Evolutionary conservation across 2,113 vertebrate genomes (phyloP).

Genomic region (Malurus melanocephalus): DNA sequence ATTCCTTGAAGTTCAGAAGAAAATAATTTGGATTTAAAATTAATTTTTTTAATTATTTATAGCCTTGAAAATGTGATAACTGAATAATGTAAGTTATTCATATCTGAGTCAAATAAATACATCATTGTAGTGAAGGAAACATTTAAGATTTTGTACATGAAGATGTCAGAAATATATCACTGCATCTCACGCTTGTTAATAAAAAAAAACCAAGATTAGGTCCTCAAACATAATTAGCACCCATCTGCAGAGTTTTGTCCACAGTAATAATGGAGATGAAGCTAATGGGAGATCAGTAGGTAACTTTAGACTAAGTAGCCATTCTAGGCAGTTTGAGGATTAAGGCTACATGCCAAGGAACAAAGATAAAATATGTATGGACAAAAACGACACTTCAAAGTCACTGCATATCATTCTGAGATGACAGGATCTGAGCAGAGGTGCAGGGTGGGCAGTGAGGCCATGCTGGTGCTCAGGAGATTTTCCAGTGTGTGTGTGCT

Average conservation of each 20-base stretch:
- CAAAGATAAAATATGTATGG: background rate
- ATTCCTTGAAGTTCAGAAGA: background rate
- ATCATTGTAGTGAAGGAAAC: background rate
- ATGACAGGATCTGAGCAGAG: background rate
- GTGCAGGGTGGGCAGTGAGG: fast-evolving
- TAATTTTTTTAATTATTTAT: background rate
- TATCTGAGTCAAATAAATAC: background rate
- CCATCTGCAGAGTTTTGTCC: background rate
- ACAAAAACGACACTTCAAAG: background rate
- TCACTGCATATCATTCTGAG: background rate
- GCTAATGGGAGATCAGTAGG: background rate
- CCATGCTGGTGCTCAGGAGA: fast-evolving
- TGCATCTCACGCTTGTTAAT: background rate
- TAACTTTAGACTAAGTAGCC: background rate
- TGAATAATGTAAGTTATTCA: background rate
- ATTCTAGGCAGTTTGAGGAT: background rate
- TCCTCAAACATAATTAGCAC: background rate
- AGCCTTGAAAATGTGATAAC: background rate
- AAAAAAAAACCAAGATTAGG: background rate
- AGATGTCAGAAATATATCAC: background rate
- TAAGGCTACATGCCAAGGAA: background rate
- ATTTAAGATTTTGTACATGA: background rate
- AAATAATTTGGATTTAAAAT: background rate
- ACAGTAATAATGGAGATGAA: background rate
- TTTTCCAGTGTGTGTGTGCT: fast-evolving